Base-by-base conservation (phyloP, 1,140 invertebrate species). In the Eueides isabella region DNA sequence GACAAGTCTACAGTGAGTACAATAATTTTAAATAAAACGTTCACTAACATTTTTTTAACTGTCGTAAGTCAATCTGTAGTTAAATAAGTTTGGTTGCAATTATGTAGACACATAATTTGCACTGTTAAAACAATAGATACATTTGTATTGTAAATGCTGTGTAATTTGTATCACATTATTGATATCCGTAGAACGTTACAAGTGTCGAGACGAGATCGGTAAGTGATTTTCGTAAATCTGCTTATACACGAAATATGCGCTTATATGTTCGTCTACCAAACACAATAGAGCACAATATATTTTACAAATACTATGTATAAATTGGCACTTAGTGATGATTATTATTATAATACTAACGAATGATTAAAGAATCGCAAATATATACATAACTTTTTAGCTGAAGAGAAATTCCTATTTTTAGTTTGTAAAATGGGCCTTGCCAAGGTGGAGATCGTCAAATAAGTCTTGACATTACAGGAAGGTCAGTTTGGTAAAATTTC, bases 371-470 rank as follows among this genome's bases (percentile, higher is more conserved):
- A 30, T 55, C 9, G 16, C 5, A 12, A 63, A 67, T 12, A 35
- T 55, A 23, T 55, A 55, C 48, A 55, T 7, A 23, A 12, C 23
- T 11, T 26, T 26, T 9, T 55, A 23, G 3, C 9, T 55, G 23
- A 55, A 55, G 19, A 23, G 48, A 5, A 55, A 55, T 62, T 73
- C 70, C 85, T 88, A 80, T 87, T 94, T 94, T 87, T 94, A 94
- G 93, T 93, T 89, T 88, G 82, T 94, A 84, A 93, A 91, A 83
- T 94, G 93, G 93, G 85, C 86, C 80, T 83, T 92, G 75, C 87
- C 87, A 77, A 88, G 93, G 81, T 94, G 93, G 93, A 90, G 93
- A 70, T 87, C 90, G 71, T 93, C 92, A 72, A 88, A 90, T 88
- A 93, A 89, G 85, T 86, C 90, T 84, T 83, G 84, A 76, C 90